A percentile compares a stretch with the other conserved stretches of the same genome.
phyloP scores from a whole-genome alignment of 2,797 vertebrate genomes.

The Chromobotia macracanthus region DNA sequence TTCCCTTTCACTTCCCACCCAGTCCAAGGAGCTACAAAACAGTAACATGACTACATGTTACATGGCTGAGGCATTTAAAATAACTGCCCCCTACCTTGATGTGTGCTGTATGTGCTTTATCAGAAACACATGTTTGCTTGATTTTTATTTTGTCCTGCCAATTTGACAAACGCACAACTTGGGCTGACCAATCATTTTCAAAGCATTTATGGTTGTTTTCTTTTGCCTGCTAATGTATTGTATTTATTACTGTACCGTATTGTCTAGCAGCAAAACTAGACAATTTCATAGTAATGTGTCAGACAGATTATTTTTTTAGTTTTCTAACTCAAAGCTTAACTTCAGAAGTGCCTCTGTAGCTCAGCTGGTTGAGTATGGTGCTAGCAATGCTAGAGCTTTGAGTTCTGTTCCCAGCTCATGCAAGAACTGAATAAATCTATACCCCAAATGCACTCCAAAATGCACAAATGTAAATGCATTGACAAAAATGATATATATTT shows the following conservation, averaged over 20 bases:
- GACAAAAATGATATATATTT: neutral
- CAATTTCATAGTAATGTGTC: neutral
- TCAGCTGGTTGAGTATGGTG: neutral
- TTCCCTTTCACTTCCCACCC: slow-evolving; percentile 2
- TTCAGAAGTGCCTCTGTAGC: neutral
- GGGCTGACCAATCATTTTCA: slow-evolving; percentile 34
- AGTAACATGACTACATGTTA: slow-evolving; percentile 50
- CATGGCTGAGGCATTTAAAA: slow-evolving; percentile 43
- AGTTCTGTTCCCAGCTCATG: too few relatives aligned
- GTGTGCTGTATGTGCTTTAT: slow-evolving; percentile 53
- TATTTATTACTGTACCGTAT: slow-evolving; percentile 9
- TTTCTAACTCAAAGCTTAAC: neutral
- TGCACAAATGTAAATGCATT: neutral
- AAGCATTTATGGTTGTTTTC: slow-evolving; percentile 22
- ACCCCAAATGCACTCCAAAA: neutral
- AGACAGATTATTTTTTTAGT: neutral
- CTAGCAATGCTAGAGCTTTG: too few relatives aligned
- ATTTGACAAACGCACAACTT: slow-evolving; percentile 38
- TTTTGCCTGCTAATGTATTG: neutral
- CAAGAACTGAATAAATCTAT: neutral
- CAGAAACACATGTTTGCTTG: slow-evolving; percentile 53
- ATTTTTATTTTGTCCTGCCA: slow-evolving; percentile 35
- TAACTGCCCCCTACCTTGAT: slow-evolving; percentile 34
- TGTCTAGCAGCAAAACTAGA: neutral
- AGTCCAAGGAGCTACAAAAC: slow-evolving; percentile 33